A percentile compares a stretch with the other conserved stretches of the same genome.
phyloP scores from a whole-genome alignment of 37 sponge, comb jelly and placozoan genomes.

The Chondrilla cf. caribensis region DNA sequence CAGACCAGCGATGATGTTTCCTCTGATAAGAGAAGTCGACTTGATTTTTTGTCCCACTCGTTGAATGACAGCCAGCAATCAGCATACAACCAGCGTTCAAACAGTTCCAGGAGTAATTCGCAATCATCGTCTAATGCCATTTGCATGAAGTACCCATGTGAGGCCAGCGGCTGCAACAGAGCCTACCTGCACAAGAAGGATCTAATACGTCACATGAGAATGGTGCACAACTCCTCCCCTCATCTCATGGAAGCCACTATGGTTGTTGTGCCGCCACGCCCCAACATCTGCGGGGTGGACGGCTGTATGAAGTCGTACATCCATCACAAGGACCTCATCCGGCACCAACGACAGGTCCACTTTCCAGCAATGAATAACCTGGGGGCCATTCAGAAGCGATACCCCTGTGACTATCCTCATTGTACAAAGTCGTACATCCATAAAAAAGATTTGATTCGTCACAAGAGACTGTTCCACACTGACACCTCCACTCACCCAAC shows the following conservation, averaged over 20 bases:
- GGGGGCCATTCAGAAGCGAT: slow-evolving; percentile 36
- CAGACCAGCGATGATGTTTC: background rate
- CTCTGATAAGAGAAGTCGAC: background rate
- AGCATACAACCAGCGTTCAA: background rate
- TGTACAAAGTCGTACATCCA: slow-evolving; percentile 74
- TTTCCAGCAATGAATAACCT: background rate
- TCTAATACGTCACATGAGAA: slow-evolving; percentile 75
- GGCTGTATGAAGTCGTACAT: slow-evolving; percentile 61
- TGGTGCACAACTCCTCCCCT: slow-evolving; percentile 50
- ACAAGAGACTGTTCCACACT: slow-evolving; percentile 71
- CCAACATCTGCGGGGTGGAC: slow-evolving; percentile 38
- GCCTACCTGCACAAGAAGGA: slow-evolving; percentile 78
- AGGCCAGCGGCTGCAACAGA: slow-evolving; percentile 32
- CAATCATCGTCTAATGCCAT: background rate
- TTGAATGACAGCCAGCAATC: background rate
- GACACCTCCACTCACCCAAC: slow-evolving; percentile 55
- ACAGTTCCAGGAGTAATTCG: background rate
- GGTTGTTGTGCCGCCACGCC: slow-evolving; percentile 53
- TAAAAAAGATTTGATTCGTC: slow-evolving; percentile 77
- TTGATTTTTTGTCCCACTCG: background rate
- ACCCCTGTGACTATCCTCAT: slow-evolving; percentile 66
- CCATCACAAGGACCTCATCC: slow-evolving; percentile 69
- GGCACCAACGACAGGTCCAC: slow-evolving; percentile 75
- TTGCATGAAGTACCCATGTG: slow-evolving; percentile 37
- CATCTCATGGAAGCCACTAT: slow-evolving; percentile 34